Evolutionary conservation across 2,888 invertebrate genomes (phyloP), one percentile per base, ranked within the genome.

Genomic region (Apamea epomidion): DNA sequence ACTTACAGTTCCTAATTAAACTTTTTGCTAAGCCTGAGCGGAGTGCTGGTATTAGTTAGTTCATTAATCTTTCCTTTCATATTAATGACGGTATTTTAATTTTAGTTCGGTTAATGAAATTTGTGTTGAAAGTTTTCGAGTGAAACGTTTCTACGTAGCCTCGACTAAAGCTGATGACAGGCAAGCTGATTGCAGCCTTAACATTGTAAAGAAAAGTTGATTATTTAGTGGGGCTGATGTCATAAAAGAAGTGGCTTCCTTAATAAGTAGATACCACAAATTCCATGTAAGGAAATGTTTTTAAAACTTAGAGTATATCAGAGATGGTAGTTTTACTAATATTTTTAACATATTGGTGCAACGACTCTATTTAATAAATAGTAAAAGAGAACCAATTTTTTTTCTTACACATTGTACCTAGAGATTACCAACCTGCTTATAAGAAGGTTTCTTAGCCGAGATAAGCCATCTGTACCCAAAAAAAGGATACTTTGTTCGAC

Each of bases 81-180:
- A 91, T 91, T 92, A 92, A 91, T 91, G 90, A 88, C 87, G 86
- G 89, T 87, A 89, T 91, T 92, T 91, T 88, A 92, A 91, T 91
- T 91, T 91, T 91, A 91, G 91, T 92, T 91, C 91, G 87, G 87
- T 87, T 91, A 91, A 92, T 91, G 92, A 91, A 92, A 88, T 90
- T 89, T 86, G 85, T 86, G 87, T 87, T 83, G 82, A 86, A 91
- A 91, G 87, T 91, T 92, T 91, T 86, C 85, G 80, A 88, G 83
- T 84, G 88, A 81, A 89, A 89, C 86, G 84, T 87, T 85, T 74
- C 80, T 78, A 60, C n/a, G 72, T 81, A 73, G 74, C 64, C 54
- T 48, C 67, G n/a, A 72, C 62, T 65, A 12, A 51, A 73, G 14
- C 69, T 29, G 16, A 16, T 37, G 32, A 29, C 16, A 8, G 45